phyloP scores from a whole-genome alignment of 2,888 invertebrate genomes.

The Mythimna ferrago region DNA sequence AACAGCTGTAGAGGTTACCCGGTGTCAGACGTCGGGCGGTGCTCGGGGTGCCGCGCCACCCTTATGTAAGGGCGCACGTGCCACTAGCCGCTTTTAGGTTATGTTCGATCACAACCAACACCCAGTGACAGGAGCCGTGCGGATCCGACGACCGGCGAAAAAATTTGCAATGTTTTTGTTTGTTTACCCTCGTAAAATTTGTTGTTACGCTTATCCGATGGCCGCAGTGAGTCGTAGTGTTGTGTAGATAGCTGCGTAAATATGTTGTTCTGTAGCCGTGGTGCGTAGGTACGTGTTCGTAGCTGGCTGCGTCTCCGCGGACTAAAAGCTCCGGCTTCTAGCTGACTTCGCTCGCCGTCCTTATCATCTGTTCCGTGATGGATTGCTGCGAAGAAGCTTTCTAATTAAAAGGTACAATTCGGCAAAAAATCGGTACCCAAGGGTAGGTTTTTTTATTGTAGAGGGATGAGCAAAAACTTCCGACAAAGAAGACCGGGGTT shows the following conservation, averaged over 20 bases:
- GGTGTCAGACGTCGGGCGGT: conserved; percentile 62
- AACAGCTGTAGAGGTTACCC: conserved; percentile 79
- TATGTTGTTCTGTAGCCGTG: conserved; percentile 34
- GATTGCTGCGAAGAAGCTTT: conserved; percentile 37
- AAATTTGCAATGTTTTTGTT: conserved; percentile 75
- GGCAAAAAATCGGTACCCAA: conserved; percentile 82
- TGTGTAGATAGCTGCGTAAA: conserved; percentile 43
- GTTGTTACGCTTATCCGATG: conserved; percentile 55
- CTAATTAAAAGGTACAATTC: conserved; percentile 87
- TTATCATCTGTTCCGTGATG: not conserved
- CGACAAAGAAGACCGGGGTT: conserved; percentile 82
- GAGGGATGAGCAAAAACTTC: conserved; percentile 80
- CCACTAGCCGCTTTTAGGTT: conserved; percentile 83
- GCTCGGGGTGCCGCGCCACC: conserved; percentile 76
- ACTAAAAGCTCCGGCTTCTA: conserved; percentile 42
- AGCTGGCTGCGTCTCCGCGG: conserved; percentile 11
- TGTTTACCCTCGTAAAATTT: conserved; percentile 79
- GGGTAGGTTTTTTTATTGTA: conserved; percentile 81
- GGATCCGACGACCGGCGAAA: conserved; percentile 43
- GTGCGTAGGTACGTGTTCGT: conserved; percentile 6
- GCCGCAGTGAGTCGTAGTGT: conserved; percentile 51
- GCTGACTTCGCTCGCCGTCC: not conserved
- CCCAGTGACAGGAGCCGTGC: conserved; percentile 64
- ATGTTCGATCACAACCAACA: conserved; percentile 83
- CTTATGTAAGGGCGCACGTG: conserved; percentile 90